Evolutionary conservation across 2,888 invertebrate genomes (phyloP), one percentile per base, ranked within the genome.

Genomic region (Drosophila colorata): DNA sequence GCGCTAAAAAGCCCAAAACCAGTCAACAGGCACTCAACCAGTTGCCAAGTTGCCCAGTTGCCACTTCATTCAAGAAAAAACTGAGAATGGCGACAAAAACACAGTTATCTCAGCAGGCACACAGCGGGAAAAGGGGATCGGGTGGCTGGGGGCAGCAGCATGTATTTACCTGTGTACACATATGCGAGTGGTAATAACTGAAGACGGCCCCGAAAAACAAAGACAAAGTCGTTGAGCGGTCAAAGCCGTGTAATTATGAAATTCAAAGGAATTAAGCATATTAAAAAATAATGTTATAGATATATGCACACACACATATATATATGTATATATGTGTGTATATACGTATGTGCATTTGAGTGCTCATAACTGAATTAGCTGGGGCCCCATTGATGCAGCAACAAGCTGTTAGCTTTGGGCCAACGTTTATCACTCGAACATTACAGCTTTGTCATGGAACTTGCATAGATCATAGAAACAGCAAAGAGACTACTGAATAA

Each of bases 181-280:
- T 35, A 74, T 55, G 64, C 51, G 65, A 60, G 43, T 66, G 55
- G 46, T 69, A 57, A 66, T 74, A 74, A 76, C 74, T 66, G 61
- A 76, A 61, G 77, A 68, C 44, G 64, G 64, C 68, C 73, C 73
- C 55, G 41, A 67, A 61, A 67, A 46, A 43, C 52, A 43, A 60
- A 69, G 61, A 56, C 61, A 51, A 69, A 64, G 76, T 82, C 88
- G 79, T 86, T 77, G 73, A 88, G 78, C 88, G 86, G 88, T 88
- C 88, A 84, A 80, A 88, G 88, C 70, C 74, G 68, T 86, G 86
- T 88, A 86, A 88, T 88, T 84, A 88, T 84, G 80, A 84, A 88
- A 86, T 84, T 84, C 84, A 83, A 84, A 86, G 88, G 86, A 84
- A 83, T 85, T 53, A 80, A 69, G 79, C 88, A 81, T 78, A 72